Percentiles rank a stretch among this genome's conserved stretches.
These are phyloP conservation scores for Ranitomeya variabilis DNA, from an alignment of 2,113 vertebrate species.

Conservation along the genomic window DNA sequence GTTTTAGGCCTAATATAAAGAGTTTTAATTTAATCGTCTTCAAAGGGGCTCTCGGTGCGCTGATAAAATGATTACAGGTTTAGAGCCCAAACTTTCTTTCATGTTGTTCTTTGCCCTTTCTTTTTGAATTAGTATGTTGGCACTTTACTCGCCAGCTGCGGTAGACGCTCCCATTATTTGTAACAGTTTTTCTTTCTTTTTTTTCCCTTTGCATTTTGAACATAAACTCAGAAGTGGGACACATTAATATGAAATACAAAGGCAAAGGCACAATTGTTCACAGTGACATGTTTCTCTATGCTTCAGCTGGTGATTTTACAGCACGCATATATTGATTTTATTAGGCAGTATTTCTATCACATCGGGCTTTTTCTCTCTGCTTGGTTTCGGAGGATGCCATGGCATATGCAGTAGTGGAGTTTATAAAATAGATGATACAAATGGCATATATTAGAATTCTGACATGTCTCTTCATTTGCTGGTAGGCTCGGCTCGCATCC, in stretches of 20 bases:
- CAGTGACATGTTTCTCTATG: slow-evolving; percentile 51
- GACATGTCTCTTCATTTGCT: slow-evolving; percentile 46
- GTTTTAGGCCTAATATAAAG: slow-evolving; percentile 22
- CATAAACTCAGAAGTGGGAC: slow-evolving; percentile 45
- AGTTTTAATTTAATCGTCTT: slow-evolving; percentile 27
- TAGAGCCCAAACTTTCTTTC: slow-evolving; percentile 34
- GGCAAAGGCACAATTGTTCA: slow-evolving; percentile 54
- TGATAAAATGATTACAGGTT: slow-evolving; percentile 42
- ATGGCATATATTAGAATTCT: slow-evolving; percentile 55
- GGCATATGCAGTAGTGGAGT: slow-evolving; percentile 29
- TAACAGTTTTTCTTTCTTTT: slow-evolving; percentile 37
- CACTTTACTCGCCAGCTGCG: slow-evolving; percentile 23
- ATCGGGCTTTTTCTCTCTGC: slow-evolving; percentile 15
- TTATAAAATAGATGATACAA: slow-evolving; percentile 50
- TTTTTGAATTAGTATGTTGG: slow-evolving; percentile 34
- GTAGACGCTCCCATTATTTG: slow-evolving; percentile 40
- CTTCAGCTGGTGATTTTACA: slow-evolving; percentile 54
- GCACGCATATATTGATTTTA: slow-evolving; percentile 57
- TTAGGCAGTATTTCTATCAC: slow-evolving; percentile 54
- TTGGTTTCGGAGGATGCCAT: slow-evolving; percentile 3
- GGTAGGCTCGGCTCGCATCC: slow-evolving; percentile 1
- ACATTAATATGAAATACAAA: slow-evolving; percentile 56
- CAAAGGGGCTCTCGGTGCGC: neutral
- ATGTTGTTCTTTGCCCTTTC: slow-evolving; percentile 14
- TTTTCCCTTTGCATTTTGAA: slow-evolving; percentile 48